Percentiles rank a stretch among this genome's conserved stretches.
phyloP scores from a whole-genome alignment of 2,888 invertebrate species.

The Stenolophus ochropezus region DNA sequence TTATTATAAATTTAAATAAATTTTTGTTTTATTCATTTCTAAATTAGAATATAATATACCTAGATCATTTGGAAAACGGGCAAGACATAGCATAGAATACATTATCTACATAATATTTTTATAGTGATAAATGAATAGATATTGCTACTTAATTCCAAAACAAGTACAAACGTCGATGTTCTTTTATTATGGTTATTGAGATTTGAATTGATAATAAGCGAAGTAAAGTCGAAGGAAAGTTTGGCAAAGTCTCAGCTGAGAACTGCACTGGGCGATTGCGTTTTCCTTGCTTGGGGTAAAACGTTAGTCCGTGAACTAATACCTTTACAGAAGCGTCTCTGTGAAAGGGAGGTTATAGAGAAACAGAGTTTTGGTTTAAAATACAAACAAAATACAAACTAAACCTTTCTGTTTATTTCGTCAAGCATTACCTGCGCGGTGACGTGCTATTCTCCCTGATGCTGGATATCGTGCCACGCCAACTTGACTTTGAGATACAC shows the following conservation, averaged over 20 bases:
- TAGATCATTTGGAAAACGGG: too few species aligned
- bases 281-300: conserved; percentile 38
- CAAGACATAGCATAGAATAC: too few species aligned
- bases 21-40: too few species aligned
- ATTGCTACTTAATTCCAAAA: too few species aligned
- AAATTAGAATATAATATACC: too few species aligned
- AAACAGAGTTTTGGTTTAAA: conserved; percentile 56
- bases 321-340: conserved; percentile 43
- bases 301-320: conserved; percentile 45
- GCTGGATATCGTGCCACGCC: conserved; percentile 7
- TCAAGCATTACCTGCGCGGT: conserved; percentile 47
- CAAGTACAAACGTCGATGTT: background rate
- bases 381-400: conserved; percentile 55
- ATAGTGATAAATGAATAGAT: too few species aligned
- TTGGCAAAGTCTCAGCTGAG: background rate
- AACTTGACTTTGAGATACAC: conserved; percentile 54
- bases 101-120: too few species aligned
- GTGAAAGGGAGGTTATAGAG: conserved; percentile 35
- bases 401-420: conserved; percentile 58
- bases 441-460: conserved; percentile 22
- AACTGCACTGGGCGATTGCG: conserved; percentile 11
- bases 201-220: background rate
- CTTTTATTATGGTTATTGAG: background rate
- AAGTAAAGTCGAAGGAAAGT: background rate
- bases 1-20: too few species aligned